Conservation (phyloP, 2,113 vertebrate species). For the Protomyctophum bolini region DNA sequence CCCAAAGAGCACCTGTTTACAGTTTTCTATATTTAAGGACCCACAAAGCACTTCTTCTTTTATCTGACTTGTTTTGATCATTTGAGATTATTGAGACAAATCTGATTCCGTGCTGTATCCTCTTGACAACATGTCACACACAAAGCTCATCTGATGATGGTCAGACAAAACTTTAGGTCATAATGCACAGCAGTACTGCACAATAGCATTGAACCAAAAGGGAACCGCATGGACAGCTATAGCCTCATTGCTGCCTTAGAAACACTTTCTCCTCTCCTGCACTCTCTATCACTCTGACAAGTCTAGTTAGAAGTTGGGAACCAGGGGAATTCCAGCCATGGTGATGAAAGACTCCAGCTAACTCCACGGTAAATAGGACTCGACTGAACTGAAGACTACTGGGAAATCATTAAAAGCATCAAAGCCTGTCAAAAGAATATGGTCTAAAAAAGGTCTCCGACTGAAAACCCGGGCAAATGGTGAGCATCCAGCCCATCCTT, state of each 20-base stretch:
- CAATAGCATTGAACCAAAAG: constrained; percentile 12
- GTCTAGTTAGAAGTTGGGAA: constrained; percentile 47
- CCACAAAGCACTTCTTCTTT: too few species aligned
- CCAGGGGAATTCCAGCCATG: constrained; percentile 61
- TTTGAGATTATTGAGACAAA: too few species aligned
- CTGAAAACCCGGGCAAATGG: constrained; percentile 62
- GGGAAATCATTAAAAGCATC: constrained; percentile 65
- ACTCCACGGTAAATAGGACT: constrained; percentile 60
- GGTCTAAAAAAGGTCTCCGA: constrained; percentile 45
- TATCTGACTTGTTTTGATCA: too few species aligned
- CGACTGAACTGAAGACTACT: constrained; percentile 43
- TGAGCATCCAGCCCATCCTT: constrained; percentile 47
- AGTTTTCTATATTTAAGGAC: too few species aligned
- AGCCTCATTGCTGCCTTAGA: constrained; percentile 28
- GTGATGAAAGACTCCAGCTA: constrained; percentile 66
- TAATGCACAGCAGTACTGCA: constrained; percentile 8
- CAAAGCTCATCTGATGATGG: too few species aligned
- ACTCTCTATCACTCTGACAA: constrained; percentile 36
- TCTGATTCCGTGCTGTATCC: too few species aligned
- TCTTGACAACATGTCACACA: too few species aligned
- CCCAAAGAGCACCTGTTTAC: too few species aligned
- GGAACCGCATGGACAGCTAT: constrained; percentile 34
- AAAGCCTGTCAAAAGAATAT: constrained; percentile 65
- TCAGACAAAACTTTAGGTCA: too few species aligned
- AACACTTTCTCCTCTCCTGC: constrained; percentile 6